These are phyloP conservation scores for Caenorhabditis sulstoni DNA, from an alignment of 2,888 invertebrate genomes.

Conservation along the genomic window DNA sequence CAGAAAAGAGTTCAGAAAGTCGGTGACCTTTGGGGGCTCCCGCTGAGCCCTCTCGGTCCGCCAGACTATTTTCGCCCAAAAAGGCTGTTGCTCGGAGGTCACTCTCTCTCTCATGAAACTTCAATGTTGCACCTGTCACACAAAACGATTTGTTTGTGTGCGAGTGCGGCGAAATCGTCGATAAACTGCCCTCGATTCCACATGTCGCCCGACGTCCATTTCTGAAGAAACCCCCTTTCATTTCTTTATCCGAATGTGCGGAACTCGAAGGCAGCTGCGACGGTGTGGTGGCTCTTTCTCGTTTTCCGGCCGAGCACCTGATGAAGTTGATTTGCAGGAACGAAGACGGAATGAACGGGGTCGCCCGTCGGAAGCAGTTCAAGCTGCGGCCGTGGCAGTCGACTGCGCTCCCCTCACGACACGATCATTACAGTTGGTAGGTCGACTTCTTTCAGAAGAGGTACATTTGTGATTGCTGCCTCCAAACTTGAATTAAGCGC, in stretches of 20 bases:
- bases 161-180: not conserved
- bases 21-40: slow-evolving; percentile 6
- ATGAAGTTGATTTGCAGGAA: slow-evolving; percentile 36
- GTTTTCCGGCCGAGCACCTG: not conserved
- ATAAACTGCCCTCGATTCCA: slow-evolving; percentile 32
- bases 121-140: slow-evolving; percentile 47
- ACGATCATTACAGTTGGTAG: slow-evolving; percentile 57
- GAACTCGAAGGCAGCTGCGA: slow-evolving; percentile 27
- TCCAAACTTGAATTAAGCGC: not conserved
- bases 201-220: slow-evolving; percentile 21
- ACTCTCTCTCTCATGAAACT: slow-evolving; percentile 32
- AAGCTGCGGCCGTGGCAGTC: slow-evolving; percentile 66
- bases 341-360: slow-evolving; percentile 66
- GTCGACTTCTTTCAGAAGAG: slow-evolving; percentile 20
- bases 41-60: slow-evolving; percentile 12
- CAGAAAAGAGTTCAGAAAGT: not conserved
- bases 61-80: slow-evolving; percentile 17
- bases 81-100: slow-evolving; percentile 15
- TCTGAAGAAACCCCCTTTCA: not conserved
- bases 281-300: slow-evolving; percentile 13
- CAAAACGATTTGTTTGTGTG: slow-evolving; percentile 26
- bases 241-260: slow-evolving; percentile 16
- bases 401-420: slow-evolving; percentile 60
- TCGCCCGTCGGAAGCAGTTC: slow-evolving; percentile 66
- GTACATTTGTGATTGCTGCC: slow-evolving; percentile 32